Evolutionary conservation across 2,113 vertebrate species (phyloP).

Genomic region (Chaetodon trifascialis): DNA sequence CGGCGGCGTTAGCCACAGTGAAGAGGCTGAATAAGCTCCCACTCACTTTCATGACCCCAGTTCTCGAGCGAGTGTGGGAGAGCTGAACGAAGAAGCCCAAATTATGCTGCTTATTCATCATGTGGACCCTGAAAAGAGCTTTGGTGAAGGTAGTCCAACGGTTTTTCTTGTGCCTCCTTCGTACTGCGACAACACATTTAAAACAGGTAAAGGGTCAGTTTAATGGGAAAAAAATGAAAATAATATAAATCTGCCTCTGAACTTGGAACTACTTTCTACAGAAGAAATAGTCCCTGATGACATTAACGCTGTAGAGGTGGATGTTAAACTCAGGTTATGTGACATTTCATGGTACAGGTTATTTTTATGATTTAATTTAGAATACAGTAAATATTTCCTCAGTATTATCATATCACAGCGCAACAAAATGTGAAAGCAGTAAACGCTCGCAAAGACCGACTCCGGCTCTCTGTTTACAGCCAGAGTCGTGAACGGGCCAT

Average conservation of each 20-base stretch:
- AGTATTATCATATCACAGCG: constrained; percentile 22
- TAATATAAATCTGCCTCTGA: neutral
- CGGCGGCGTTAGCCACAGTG: neutral
- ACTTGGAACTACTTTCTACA: neutral
- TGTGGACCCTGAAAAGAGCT: neutral
- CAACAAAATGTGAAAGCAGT: constrained; percentile 27
- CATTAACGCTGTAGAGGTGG: neutral
- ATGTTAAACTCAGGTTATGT: neutral
- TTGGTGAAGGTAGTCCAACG: neutral
- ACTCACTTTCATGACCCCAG: neutral
- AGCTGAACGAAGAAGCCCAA: constrained; percentile 1
- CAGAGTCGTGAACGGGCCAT: constrained; percentile 45
- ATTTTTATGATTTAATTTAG: neutral
- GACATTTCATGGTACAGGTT: neutral
- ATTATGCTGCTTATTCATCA: neutral
- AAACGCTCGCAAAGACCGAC: constrained; percentile 26
- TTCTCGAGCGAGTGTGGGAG: neutral
- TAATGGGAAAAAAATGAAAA: neutral
- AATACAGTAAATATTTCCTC: constrained; percentile 7
- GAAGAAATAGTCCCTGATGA: neutral
- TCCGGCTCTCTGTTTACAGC: constrained; percentile 48
- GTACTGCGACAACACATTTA: neutral
- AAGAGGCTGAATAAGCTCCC: constrained; percentile 31
- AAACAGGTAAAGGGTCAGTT: neutral
- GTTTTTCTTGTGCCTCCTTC: neutral